Evolutionary conservation across 2,888 invertebrate species (phyloP), one percentile per base, ranked within the genome.

Genomic region (Alcis repandata): DNA sequence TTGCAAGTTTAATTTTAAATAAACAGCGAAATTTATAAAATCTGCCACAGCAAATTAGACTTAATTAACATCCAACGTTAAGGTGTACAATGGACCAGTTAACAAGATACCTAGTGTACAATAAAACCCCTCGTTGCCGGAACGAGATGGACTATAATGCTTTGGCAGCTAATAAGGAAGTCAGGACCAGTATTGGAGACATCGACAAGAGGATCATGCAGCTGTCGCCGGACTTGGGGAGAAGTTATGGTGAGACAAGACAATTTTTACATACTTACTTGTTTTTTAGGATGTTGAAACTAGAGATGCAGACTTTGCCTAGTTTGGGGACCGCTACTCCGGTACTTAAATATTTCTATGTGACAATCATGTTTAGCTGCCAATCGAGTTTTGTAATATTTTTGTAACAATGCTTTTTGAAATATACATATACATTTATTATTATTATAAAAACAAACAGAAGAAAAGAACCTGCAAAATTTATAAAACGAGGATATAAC

Each of bases 91-190:
- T 91, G 89, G 92, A 92, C 73, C 89, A 86, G 43, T 72, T 92
- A 59, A 90, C 89, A 52, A 89, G 87, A 54, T 92, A 79, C 64
- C 68, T 92, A 64, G 85, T 92, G 43, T 92, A 92, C 67, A 92
- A 92, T 70, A 87, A 84, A 79, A 90, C 86, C 2, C 92, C 92
- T n/a, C 82, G 80, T 66, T 80, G 80, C 19, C 83, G 80, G 4
- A 81, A 86, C 45, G 77, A 68, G 59, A 84, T 91, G 85, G 90
- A 91, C 74, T 91, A 90, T 69, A 89, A 88, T 6, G 72, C 84
- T 0, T 80, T 89, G 52, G 86, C 83, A 72, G 79, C 80, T 4
- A 82, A 85, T 68, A 87, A 85, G 72, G 86, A 85, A 36, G 76
- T 75, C 36, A 80, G 79, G 64, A 32, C 63, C 59, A 58, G 64